phyloP scores from a whole-genome alignment of 2,888 invertebrate species.

The Drosophila meridionalis region DNA sequence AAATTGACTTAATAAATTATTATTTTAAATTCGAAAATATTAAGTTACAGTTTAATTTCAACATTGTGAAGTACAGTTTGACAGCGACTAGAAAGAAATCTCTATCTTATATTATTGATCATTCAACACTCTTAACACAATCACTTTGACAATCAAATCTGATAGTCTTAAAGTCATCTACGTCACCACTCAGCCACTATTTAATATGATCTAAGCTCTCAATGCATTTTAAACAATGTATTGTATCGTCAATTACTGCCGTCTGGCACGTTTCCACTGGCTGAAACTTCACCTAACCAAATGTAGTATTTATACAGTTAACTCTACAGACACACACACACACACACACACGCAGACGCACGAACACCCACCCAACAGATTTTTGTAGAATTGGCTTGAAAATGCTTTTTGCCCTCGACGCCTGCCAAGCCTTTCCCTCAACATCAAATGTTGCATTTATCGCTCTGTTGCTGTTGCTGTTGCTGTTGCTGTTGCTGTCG shows the following conservation, averaged over 20 bases:
- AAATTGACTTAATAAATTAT: too few relatives aligned
- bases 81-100: too few relatives aligned
- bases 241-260: background rate
- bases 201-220: background rate
- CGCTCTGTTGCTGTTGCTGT: constrained; percentile 19
- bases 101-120: too few relatives aligned
- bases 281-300: constrained; percentile 47
- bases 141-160: background rate
- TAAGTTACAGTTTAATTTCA: too few relatives aligned
- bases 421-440: constrained; percentile 25
- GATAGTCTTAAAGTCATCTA: background rate
- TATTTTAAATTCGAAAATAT: too few relatives aligned
- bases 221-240: background rate
- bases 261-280: background rate
- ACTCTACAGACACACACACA: constrained; percentile 5
- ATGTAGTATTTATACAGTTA: constrained; percentile 44
- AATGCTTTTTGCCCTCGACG: constrained; percentile 25
- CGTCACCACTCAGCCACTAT: too few relatives aligned
- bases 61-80: too few relatives aligned
- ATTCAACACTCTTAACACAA: background rate
- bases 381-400: constrained; percentile 32
- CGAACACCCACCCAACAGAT: constrained; percentile 13
- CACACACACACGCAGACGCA: constrained; percentile 2
- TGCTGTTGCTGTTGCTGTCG: constrained; percentile 37
- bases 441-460: constrained; percentile 50